Evolutionary conservation across 2,888 invertebrate species (phyloP).

Genomic region (Globia sparganii): DNA sequence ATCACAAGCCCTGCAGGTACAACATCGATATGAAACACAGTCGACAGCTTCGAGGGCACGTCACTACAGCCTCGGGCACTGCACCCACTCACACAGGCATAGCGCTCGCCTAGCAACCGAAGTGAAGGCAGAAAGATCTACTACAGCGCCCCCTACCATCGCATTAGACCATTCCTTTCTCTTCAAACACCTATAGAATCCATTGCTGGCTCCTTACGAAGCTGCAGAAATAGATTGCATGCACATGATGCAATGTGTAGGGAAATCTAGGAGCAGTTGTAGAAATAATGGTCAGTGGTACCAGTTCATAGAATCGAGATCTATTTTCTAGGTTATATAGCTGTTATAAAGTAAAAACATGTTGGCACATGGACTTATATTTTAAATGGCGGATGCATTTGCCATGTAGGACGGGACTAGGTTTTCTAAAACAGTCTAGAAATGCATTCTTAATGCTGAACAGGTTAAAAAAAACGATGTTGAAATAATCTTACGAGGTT

Average conservation of each 20-base stretch:
- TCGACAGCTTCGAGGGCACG: slow-evolving; percentile 66
- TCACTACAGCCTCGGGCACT: slow-evolving; percentile 80
- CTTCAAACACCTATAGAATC: slow-evolving; percentile 25
- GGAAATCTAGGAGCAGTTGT: background rate
- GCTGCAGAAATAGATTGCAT: rapidly evolving
- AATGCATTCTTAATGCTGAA: slow-evolving; percentile 72
- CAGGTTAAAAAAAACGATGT: slow-evolving; percentile 68
- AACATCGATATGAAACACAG: slow-evolving; percentile 55
- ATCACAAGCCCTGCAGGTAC: slow-evolving; percentile 32
- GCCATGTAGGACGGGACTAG: slow-evolving; percentile 80
- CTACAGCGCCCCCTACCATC: slow-evolving; percentile 69
- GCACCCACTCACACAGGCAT: slow-evolving; percentile 84
- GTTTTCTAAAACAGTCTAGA: slow-evolving; percentile 83
- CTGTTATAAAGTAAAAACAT: slow-evolving; percentile 83
- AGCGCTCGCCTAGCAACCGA: slow-evolving; percentile 84
- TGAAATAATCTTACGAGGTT: slow-evolving; percentile 58
- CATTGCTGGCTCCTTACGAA: slow-evolving; percentile 66
- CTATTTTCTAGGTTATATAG: slow-evolving; percentile 86
- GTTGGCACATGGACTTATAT: slow-evolving; percentile 80
- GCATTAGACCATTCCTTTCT: slow-evolving; percentile 57
- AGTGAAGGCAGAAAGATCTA: slow-evolving; percentile 88
- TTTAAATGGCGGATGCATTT: slow-evolving; percentile 84
- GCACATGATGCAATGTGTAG: slow-evolving; percentile 65
- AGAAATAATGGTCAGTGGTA: slow-evolving; percentile 62
- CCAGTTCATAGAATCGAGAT: slow-evolving; percentile 81